A percentile compares a stretch with the other conserved stretches of the same genome.
Conservation (phyloP, 2,797 vertebrate genomes). For the Chaetophractus vellerosus region DNA sequence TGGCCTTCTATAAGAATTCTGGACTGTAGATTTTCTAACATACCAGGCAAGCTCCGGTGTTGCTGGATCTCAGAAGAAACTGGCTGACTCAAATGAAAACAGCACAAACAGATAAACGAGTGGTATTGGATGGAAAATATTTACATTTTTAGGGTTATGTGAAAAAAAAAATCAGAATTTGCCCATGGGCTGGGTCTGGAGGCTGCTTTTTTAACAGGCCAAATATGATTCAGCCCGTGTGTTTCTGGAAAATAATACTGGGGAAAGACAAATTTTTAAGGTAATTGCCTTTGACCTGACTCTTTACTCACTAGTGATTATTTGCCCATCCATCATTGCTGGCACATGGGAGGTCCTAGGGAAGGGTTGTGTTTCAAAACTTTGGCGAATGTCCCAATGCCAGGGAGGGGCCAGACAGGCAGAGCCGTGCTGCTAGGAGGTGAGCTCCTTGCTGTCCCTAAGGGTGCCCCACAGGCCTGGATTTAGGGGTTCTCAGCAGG, state of each 20-base stretch:
- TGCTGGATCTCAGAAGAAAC: constrained; percentile 19
- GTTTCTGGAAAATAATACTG: background rate
- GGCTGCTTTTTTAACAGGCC: background rate
- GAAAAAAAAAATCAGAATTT: background rate
- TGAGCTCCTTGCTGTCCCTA: background rate
- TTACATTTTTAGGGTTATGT: background rate
- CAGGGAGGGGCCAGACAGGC: background rate
- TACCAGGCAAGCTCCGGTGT: background rate
- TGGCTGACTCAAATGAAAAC: constrained; percentile 14
- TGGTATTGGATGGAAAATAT: background rate
- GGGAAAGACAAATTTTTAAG: background rate
- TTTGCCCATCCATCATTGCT: background rate
- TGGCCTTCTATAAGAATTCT: too few relatives aligned
- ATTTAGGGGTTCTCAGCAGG: background rate
- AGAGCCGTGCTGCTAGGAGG: background rate
- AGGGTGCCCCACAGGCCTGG: too few relatives aligned
- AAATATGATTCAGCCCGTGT: background rate
- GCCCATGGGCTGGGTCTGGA: background rate
- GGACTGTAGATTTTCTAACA: too few relatives aligned
- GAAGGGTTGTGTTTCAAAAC: background rate
- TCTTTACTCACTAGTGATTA: accelerated
- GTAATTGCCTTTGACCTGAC: too few relatives aligned
- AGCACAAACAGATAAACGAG: background rate
- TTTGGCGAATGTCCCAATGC: background rate
- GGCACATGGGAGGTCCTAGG: background rate